Base-by-base conservation (phyloP, 2,797 vertebrate genomes). In the Babyrousa celebensis region DNA sequence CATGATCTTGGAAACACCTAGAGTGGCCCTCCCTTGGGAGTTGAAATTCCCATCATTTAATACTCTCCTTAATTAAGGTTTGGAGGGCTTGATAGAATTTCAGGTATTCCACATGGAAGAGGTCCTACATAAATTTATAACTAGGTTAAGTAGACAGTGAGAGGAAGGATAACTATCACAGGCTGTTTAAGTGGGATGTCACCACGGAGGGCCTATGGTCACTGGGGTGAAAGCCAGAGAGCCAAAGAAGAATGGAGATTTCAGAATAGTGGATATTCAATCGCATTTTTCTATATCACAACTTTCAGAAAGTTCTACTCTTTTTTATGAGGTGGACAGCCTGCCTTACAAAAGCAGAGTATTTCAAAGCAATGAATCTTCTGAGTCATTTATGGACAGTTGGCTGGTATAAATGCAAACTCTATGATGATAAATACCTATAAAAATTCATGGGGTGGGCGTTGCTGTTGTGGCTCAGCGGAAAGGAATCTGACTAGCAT, bases 391-490 rank as follows among this genome's bases (percentile, higher is more conserved):
- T 52, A 43, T 56, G 40, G 60, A 74, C 18, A n/a, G 52, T 27
- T 20, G 97, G n/a, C 54, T 71, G 20, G 56, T 85, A 86, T 87
- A 92, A 70, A 94, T 65, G 60, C 23, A 74, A 90, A 23, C 1
- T 85, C 72, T 25, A 25, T 0, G 89, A 48, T 1, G 91, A 48
- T 40, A 68, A 92, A 96, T 78, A 89, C 83, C 89, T 95, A 16
- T 70, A 72, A 97, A 6, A 0, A 25, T 87, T 84, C 54, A 79
- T 80, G 52, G 52, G 94, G 21, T 48, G 43, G 43, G 43, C 1
- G 43, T 10, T 48, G 43, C 43, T 48, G 6, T 48, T 10, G 9
- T 48, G 43, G 43, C 43, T 48, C 43, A 48, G 43, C 6, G 43
- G 43, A 48, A 48, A 48, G 43, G 43, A 48, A 48, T 48, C 43